A percentile compares a stretch with the other conserved stretches of the same genome.
phyloP scores from a whole-genome alignment of 2,113 vertebrate species.

The Gavia stellata region DNA sequence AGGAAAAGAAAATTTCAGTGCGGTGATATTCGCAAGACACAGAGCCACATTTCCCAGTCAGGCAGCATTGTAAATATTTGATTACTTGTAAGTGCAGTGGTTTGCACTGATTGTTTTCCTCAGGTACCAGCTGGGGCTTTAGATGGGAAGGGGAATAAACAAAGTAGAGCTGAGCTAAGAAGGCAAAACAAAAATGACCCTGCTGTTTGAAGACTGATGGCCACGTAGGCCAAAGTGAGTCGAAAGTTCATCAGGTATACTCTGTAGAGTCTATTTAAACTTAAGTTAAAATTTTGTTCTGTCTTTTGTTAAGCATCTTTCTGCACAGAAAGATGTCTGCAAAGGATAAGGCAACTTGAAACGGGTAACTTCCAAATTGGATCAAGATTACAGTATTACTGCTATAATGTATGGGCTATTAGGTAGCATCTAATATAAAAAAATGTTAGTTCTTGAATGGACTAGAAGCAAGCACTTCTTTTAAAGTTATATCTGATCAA shows the following conservation, averaged over 20 bases:
- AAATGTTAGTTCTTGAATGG: neutral
- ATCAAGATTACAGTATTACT: neutral
- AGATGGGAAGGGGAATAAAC: neutral
- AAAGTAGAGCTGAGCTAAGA: neutral
- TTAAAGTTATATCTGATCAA: neutral
- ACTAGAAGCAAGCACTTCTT: neutral
- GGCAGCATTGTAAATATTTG: neutral
- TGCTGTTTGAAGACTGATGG: neutral
- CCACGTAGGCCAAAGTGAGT: neutral
- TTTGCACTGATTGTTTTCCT: neutral
- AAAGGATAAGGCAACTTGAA: neutral
- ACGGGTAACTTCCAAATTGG: neutral
- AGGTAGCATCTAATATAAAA: neutral
- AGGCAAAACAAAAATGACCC: neutral
- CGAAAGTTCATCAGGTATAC: neutral
- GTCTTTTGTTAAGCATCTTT: neutral
- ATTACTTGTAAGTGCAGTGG: neutral
- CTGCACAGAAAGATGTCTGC: neutral
- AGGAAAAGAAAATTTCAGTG: neutral
- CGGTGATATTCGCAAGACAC: neutral
- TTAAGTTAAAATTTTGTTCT: neutral
- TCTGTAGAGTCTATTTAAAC: neutral
- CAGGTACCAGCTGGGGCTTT: neutral
- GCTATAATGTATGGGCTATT: neutral
- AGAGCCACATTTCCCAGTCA: neutral